Evolutionary conservation across 2,888 invertebrate species (phyloP), one percentile per base, ranked within the genome.

Genomic region (Podotricha telesiphe): DNA sequence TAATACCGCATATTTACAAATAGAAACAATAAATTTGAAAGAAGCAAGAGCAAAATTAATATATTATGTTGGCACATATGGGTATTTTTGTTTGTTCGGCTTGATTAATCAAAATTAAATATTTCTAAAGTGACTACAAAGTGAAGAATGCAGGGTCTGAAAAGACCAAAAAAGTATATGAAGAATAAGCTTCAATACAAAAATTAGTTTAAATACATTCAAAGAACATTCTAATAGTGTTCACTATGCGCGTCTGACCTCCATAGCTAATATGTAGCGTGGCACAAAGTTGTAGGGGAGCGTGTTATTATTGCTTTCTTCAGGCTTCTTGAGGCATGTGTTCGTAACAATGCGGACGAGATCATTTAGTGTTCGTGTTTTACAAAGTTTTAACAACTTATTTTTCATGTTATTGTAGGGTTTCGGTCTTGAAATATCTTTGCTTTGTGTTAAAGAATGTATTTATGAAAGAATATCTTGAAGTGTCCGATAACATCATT

Each of bases 321-420:
- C 34, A 34, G 62, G 62, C 62, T 62, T 62, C 62, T 62, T 62
- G 37, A 59, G 59, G 59, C 22, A 28, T 45, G 59, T 22, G 45
- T 22, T 17, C n/a, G 42, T 45, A 59, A 45, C 22, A 22, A 59
- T 59, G n/a, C 59, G 48, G 28, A 62, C 34, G 47, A 62, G 48
- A 34, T 19, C 34, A 6, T 62, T 28, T 10, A 11, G 42, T 58
- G 20, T 58, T 22, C 17, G 11, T 59, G n/a, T 45, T 45, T 45
- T 55, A 55, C 55, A 34, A 55, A 34, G 17, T 34, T 55, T 55
- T 34, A 37, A 55, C 17, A 11, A 55, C 34, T 55, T 11, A 11
- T 37, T 55, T 34, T 55, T 15, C 34, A 17, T 17, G 34, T 37
- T 17, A 55, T 55, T 17, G 17, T n/a, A 34, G 28, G 53, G 28